These are phyloP conservation scores for Hirundo rustica DNA, from an alignment of 2,797 vertebrate species.

Conservation along the genomic window DNA sequence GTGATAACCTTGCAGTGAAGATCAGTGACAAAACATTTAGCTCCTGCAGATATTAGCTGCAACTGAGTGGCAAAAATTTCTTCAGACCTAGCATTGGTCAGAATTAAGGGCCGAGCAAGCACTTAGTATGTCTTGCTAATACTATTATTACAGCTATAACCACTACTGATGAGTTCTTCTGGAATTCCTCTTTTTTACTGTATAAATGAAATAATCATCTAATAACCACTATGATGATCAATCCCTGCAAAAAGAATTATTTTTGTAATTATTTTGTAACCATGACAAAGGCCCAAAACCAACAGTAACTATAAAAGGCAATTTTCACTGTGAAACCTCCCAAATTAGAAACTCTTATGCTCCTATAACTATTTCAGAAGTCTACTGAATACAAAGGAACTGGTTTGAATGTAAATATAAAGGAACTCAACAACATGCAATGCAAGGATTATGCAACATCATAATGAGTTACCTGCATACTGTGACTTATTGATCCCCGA, in stretches of 20 bases:
- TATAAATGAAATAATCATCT: background rate
- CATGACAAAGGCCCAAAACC: background rate
- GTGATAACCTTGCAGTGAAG: background rate
- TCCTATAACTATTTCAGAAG: background rate
- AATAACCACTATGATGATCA: background rate
- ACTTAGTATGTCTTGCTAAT: background rate
- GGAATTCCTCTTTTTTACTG: background rate
- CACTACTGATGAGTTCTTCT: background rate
- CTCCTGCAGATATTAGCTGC: background rate
- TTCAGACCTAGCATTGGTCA: background rate
- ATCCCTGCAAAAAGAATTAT: background rate
- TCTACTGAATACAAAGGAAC: background rate
- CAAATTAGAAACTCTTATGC: background rate
- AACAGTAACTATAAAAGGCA: background rate
- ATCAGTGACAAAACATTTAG: background rate
- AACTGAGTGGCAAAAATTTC: background rate
- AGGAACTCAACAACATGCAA: background rate
- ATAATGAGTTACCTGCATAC: background rate
- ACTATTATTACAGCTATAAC: background rate
- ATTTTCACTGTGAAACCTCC: background rate
- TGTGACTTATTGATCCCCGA: background rate
- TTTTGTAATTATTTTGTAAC: background rate
- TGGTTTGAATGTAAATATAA: background rate
- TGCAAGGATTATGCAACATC: background rate
- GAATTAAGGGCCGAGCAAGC: background rate